Evolutionary conservation across 2,888 invertebrate genomes (phyloP), one percentile per base, ranked within the genome.

Genomic region (Coremacera marginata): DNA sequence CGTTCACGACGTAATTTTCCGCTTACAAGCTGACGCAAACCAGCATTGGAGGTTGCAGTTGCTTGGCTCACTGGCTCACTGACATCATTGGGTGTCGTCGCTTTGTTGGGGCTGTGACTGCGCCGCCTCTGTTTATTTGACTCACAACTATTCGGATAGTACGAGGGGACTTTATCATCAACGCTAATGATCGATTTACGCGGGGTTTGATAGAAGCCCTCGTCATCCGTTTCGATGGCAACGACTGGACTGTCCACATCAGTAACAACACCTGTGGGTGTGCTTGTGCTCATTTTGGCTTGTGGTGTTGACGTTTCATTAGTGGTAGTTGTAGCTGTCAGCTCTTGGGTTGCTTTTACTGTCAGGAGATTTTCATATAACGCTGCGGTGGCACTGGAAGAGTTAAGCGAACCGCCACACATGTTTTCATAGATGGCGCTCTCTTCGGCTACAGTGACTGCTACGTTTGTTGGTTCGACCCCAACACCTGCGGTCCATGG

Each of bases 81-180:
- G n/a, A 51, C 14, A 25, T 7, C 68, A 4, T 22, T 67, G 19
- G 70, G 70, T 9, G 74, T 52, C n/a, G 27, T 52, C 27, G 67
- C 9, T 55, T 77, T 19, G 60, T 68, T 77, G 27, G 82, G 81
- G 81, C 82, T 82, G 22, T 82, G 84, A 70, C 86, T 85, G 34
- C 83, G 84, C 5, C 87, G 84, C 34, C 84, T 84, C 52, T 82
- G 83, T 81, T 86, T 88, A 4, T 82, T 72, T 0, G 86, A 87
- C 80, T 88, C 88, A 78, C 87, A 88, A 77, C 86, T 86, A 75
- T 90, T 90, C 16, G 90, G 90, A 83, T 89, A 89, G 76, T 90
- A 90, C 0, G 89, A 90, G 11, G 89, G 87, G 76, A 89, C 83
- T 81, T 90, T 90, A 3, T 90, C 90, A 77, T 90, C 89, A 37